These are phyloP conservation scores for Hiodon tergisus DNA, from an alignment of 2,113 vertebrate species.

Conservation along the genomic window DNA sequence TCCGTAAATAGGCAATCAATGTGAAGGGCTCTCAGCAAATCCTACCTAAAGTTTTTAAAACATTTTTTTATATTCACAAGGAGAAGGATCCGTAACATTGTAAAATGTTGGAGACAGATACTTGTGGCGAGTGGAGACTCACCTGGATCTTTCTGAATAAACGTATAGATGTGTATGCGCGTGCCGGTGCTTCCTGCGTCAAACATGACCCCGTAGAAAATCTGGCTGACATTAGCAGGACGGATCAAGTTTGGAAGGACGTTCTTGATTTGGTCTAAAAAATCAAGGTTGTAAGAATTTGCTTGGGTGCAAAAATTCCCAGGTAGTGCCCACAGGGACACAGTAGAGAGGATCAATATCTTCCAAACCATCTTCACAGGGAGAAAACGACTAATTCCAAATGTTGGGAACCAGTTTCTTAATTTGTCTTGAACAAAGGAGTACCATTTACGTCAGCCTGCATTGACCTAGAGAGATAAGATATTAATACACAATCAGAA, in stretches of 20 bases:
- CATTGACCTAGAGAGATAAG: background rate
- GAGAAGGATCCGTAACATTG: no score
- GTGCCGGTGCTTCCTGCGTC: slow-evolving; percentile 97
- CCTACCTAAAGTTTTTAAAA: no score
- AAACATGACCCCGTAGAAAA: slow-evolving; percentile 91
- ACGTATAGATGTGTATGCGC: slow-evolving; percentile 88
- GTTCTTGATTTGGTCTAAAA: slow-evolving; percentile 56
- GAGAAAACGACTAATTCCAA: background rate
- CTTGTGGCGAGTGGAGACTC: slow-evolving; percentile 8
- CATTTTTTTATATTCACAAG: no score
- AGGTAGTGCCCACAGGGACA: slow-evolving; percentile 39
- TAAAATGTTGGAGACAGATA: no score
- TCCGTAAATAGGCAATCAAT: no score
- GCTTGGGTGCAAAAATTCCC: slow-evolving; percentile 41
- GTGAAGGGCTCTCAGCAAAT: no score
- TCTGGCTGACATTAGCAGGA: slow-evolving; percentile 68
- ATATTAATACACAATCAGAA: slow-evolving; percentile 21
- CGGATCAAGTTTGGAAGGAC: slow-evolving; percentile 68
- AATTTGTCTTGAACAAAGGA: no score
- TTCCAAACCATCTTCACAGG: slow-evolving; percentile 47
- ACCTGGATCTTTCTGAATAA: slow-evolving; percentile 77
- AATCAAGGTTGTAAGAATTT: slow-evolving; percentile 33
- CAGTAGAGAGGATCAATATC: slow-evolving; percentile 35
- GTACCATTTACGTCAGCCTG: background rate
- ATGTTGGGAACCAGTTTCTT: background rate